phyloP scores from a whole-genome alignment of 2,797 vertebrate genomes.

The Geotrypetes seraphini region DNA sequence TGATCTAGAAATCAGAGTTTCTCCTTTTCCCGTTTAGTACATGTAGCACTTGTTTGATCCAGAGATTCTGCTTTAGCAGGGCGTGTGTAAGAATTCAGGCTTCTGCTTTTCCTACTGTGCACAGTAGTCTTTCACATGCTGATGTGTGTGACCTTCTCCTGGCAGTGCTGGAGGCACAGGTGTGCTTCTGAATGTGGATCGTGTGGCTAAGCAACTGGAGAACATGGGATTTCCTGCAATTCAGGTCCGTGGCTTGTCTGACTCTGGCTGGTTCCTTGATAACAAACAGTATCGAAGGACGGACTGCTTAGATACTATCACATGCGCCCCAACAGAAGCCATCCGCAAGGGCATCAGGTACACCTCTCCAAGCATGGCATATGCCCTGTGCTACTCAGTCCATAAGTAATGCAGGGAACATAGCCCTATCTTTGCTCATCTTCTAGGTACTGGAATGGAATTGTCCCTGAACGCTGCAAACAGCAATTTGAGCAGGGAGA shows the following conservation, averaged over 20 bases:
- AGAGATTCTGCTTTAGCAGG: too few species aligned
- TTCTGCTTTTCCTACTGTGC: too few species aligned
- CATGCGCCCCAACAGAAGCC: constrained; percentile 63
- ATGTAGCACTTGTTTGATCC: too few species aligned
- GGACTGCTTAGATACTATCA: constrained; percentile 77
- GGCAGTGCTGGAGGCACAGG: constrained; percentile 86
- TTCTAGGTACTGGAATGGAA: constrained; percentile 80
- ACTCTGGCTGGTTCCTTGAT: constrained; percentile 96
- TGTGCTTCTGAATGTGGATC: constrained; percentile 89
- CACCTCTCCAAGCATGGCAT: too few species aligned
- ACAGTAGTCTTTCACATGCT: too few species aligned
- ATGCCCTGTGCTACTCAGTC: too few species aligned
- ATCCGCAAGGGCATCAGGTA: constrained; percentile 74
- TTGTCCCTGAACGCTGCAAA: constrained; percentile 82
- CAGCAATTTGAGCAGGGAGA: constrained; percentile 75
- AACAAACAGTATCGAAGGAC: constrained; percentile 86
- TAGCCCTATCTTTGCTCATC: not conserved
- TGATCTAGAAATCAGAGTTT: too few species aligned
- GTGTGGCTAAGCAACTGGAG: constrained; percentile 80
- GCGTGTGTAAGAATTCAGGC: too few species aligned
- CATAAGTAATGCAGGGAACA: rapidly evolving
- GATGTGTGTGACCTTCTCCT: not conserved
- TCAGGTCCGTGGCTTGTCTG: constrained; percentile 86
- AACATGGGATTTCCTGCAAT: constrained; percentile 74
- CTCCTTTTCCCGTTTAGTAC: too few species aligned